Conservation (phyloP, 1,140 invertebrate species). For the Drosophila kikkawai region DNA sequence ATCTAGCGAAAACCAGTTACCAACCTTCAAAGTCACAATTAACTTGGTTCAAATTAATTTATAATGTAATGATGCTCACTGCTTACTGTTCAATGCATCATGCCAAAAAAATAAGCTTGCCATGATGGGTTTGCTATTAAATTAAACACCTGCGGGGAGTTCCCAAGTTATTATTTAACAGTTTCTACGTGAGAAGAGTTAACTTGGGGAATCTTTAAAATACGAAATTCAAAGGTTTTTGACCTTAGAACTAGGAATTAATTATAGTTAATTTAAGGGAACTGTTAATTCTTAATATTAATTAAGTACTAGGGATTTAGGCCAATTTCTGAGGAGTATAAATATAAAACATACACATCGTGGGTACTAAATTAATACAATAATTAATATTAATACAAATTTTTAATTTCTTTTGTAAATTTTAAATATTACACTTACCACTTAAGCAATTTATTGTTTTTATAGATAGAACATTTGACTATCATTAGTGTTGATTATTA, state of each 20-base stretch:
- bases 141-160: constrained; percentile 27
- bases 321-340: too few species aligned
- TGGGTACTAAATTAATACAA: too few species aligned
- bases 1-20: constrained; percentile 23
- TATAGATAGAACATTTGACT: background rate
- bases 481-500: background rate
- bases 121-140: constrained; percentile 12
- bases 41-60: constrained; percentile 25
- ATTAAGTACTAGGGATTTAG: background rate
- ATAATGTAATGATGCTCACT: constrained; percentile 2
- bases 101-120: constrained; percentile 6
- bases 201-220: background rate
- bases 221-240: background rate
- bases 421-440: too few species aligned
- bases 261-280: accelerated
- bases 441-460: background rate
- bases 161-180: background rate
- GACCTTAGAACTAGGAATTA: background rate
- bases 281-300: background rate
- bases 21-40: constrained; percentile 38
- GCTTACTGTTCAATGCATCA: background rate
- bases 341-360: background rate
- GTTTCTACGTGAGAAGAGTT: constrained; percentile 1
- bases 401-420: too few species aligned
- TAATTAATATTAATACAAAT: too few species aligned